phyloP scores from a whole-genome alignment of 2,113 vertebrate species.

The Prunella himalayana region DNA sequence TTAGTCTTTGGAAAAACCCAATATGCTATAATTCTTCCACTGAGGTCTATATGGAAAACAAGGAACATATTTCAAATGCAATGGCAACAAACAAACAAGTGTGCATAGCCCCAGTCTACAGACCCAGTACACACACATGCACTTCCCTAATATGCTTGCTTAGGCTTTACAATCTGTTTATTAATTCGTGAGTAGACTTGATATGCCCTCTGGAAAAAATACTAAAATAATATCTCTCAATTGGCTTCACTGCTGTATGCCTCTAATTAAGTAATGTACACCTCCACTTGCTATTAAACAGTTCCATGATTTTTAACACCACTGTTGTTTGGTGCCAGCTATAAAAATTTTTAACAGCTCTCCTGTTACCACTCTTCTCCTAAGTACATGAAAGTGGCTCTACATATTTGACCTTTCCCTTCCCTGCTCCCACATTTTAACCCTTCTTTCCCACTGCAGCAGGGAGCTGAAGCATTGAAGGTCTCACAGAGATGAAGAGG shows the following conservation, averaged over 20 bases:
- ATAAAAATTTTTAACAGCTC: constrained; percentile 55
- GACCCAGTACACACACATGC: not conserved
- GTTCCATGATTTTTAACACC: constrained; percentile 50
- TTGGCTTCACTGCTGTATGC: constrained; percentile 33
- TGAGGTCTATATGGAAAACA: constrained; percentile 38
- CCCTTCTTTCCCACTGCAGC: not conserved
- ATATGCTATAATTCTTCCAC: constrained; percentile 45
- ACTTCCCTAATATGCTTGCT: constrained; percentile 50
- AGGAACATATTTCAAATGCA: constrained; percentile 27
- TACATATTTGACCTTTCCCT: constrained; percentile 46
- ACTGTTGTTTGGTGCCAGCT: constrained; percentile 53
- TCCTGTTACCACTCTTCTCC: constrained; percentile 57
- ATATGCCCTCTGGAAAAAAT: constrained; percentile 63
- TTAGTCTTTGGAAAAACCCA: constrained; percentile 48
- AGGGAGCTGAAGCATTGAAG: not conserved
- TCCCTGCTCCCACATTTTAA: constrained; percentile 18
- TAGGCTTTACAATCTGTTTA: constrained; percentile 64
- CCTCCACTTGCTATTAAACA: constrained; percentile 54
- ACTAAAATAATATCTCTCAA: constrained; percentile 52
- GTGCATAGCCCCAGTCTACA: not conserved
- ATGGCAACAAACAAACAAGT: constrained; percentile 41
- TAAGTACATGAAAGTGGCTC: constrained; percentile 51
- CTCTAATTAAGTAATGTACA: constrained; percentile 60
- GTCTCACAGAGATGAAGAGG: not conserved
- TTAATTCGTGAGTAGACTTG: constrained; percentile 59